These are phyloP conservation scores for Plemyria rubiginata DNA, from an alignment of 2,888 invertebrate genomes.

Conservation along the genomic window DNA sequence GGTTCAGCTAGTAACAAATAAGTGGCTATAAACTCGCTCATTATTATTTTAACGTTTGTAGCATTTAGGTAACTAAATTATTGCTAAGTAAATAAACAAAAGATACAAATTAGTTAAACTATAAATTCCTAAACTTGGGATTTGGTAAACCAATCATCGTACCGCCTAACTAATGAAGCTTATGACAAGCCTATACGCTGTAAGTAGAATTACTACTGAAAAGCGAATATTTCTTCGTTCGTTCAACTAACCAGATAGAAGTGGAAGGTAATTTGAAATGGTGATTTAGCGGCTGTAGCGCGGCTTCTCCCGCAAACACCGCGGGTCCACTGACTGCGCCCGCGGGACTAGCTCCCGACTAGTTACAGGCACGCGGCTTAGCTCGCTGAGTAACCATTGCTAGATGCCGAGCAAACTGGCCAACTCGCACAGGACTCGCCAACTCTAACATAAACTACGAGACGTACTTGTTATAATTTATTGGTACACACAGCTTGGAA, in stretches of 20 bases:
- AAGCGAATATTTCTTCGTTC: neutral
- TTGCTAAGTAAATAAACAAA: no score
- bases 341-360: neutral
- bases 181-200: no score
- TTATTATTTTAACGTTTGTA: neutral
- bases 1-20: no score
- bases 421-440: conserved; percentile 11
- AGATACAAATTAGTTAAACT: no score
- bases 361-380: neutral
- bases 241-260: neutral
- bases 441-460: neutral
- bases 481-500: no score
- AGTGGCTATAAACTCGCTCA: no score
- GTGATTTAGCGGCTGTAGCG: neutral
- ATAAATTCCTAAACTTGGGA: no score
- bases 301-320: conserved; percentile 4
- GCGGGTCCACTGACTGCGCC: conserved; percentile 5
- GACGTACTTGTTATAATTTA: no score
- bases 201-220: no score
- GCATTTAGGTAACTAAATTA: no score
- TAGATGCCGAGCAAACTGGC: neutral
- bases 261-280: conserved; percentile 14
- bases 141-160: no score
- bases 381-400: neutral
- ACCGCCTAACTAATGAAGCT: no score